These are phyloP conservation scores for Ctenopoma kingsleyae DNA, from an alignment of 2,797 vertebrate species.

Conservation along the genomic window DNA sequence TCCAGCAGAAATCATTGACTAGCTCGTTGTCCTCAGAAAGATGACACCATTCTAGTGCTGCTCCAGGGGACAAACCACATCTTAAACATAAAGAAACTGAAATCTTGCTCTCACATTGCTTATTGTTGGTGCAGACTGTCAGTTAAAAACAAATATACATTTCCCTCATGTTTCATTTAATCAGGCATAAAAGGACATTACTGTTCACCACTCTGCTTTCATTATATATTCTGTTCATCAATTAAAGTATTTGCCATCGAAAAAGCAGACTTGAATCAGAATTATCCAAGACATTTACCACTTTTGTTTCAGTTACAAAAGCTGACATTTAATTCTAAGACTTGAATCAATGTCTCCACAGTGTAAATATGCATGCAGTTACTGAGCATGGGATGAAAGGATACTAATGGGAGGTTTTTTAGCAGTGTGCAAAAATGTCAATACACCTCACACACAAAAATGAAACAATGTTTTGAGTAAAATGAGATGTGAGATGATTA, in stretches of 20 bases:
- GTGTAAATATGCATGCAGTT: constrained; percentile 24
- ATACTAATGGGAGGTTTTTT: constrained; percentile 4
- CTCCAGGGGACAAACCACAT: not conserved
- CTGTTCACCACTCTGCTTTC: constrained; percentile 13
- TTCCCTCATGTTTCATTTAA: constrained; percentile 32
- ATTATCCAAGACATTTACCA: constrained; percentile 27
- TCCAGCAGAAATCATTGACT: not conserved
- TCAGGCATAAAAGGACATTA: constrained; percentile 20
- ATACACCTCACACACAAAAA: constrained; percentile 7
- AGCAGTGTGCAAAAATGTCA: constrained; percentile 6
- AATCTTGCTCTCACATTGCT: not conserved
- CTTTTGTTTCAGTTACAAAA: constrained; percentile 37
- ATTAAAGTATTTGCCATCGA: constrained; percentile 14
- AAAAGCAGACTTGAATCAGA: constrained; percentile 9
- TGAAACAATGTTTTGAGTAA: constrained; percentile 19
- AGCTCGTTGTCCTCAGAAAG: not conserved
- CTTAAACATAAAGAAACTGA: not conserved
- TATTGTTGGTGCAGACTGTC: constrained; percentile 2
- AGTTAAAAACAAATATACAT: constrained; percentile 18
- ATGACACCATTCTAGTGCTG: not conserved
- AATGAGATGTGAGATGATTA: not conserved
- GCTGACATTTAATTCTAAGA: constrained; percentile 37
- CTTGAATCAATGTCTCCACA: constrained; percentile 39
- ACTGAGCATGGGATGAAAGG: constrained; percentile 20
- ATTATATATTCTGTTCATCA: constrained; percentile 24